A percentile compares a stretch with the other conserved stretches of the same genome.
Conservation (phyloP, 2,113 vertebrate genomes). For the Phoenicopterus ruber region DNA sequence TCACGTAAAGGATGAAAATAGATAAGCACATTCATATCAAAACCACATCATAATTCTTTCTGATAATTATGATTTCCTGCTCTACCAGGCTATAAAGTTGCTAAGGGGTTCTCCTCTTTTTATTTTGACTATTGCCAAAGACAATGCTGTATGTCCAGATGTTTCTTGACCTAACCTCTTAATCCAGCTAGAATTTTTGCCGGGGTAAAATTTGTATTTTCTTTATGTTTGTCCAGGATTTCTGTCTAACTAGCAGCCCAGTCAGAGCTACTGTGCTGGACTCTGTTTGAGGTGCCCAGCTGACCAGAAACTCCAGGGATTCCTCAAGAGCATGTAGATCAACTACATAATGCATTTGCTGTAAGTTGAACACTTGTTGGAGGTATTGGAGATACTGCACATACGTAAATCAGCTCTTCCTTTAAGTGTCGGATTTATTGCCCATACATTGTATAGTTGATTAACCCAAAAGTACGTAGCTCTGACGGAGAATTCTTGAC, state of each 20-base stretch:
- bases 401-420: not conserved
- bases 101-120: not conserved
- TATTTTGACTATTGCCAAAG: not conserved
- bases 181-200: not conserved
- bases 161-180: not conserved
- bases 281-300: not conserved
- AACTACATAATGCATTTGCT: not conserved
- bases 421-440: not conserved
- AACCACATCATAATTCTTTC: not conserved
- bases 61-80: not conserved
- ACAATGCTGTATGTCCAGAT: not conserved
- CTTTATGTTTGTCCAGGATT: not conserved
- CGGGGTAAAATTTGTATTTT: not conserved
- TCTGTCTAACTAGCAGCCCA: not conserved
- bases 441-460: not conserved
- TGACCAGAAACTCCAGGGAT: not conserved
- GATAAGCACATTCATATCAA: not conserved
- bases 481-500: not conserved
- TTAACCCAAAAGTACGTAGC: not conserved
- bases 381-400: not conserved
- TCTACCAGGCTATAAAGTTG: not conserved
- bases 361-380: not conserved
- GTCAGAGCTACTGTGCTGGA: not conserved
- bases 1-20: not conserved
- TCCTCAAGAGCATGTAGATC: not conserved